A percentile compares a stretch with the other conserved stretches of the same genome.
These are phyloP conservation scores for Cranoglanis bouderius DNA, from an alignment of 2,113 vertebrate species.

Conservation along the genomic window DNA sequence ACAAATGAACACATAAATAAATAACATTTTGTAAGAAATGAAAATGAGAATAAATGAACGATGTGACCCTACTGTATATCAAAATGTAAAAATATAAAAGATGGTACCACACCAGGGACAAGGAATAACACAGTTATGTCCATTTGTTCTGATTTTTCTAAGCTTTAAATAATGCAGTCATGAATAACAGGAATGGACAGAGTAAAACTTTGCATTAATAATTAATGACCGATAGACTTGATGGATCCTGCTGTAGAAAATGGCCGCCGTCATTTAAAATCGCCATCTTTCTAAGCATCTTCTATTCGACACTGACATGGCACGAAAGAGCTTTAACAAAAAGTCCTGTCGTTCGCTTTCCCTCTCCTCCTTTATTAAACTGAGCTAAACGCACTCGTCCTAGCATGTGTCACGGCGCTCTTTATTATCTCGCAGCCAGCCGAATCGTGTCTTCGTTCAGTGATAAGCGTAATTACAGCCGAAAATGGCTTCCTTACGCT, in stretches of 20 bases:
- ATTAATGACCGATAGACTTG: background rate
- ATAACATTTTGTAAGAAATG: background rate
- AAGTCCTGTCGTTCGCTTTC: background rate
- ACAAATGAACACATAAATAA: background rate
- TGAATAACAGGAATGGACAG: background rate
- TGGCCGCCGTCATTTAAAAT: background rate
- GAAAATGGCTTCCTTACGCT: slow-evolving; percentile 63
- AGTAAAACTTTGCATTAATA: background rate
- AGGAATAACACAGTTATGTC: background rate
- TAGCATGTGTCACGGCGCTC: slow-evolving; percentile 47
- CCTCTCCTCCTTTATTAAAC: slow-evolving; percentile 23
- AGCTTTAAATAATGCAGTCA: background rate
- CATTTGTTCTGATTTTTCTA: background rate
- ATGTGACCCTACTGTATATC: background rate
- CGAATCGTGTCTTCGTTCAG: slow-evolving; percentile 51
- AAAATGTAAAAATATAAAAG: background rate
- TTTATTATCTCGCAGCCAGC: slow-evolving; percentile 58
- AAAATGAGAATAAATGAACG: background rate
- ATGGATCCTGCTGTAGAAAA: background rate
- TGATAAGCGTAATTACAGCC: slow-evolving; percentile 47
- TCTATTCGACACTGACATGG: background rate
- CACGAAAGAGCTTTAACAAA: background rate
- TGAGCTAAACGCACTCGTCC: background rate
- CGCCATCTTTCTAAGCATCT: background rate
- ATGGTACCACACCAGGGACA: background rate